phyloP scores from a whole-genome alignment of 2,797 vertebrate species.

The Acridotheres tristis region DNA sequence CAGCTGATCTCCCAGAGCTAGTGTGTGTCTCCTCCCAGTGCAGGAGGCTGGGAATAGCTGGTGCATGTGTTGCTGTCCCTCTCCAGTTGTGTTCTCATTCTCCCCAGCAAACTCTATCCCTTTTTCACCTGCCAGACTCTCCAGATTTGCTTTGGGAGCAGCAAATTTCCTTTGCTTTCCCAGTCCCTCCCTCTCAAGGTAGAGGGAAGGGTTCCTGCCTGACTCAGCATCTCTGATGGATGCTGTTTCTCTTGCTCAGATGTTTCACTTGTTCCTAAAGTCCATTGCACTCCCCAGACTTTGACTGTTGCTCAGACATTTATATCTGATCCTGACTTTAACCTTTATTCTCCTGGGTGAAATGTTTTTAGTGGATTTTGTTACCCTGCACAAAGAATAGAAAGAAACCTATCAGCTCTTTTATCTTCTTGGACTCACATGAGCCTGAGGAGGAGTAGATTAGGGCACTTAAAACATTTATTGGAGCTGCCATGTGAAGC shows the following conservation, averaged over 20 bases:
- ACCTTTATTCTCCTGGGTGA: neutral
- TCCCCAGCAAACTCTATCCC: neutral
- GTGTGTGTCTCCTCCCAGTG: constrained; percentile 35
- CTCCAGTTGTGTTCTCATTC: neutral
- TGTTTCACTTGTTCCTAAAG: neutral
- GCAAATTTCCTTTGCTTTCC: neutral
- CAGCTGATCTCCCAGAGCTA: neutral
- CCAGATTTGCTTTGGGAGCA: neutral
- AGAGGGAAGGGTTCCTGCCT: neutral
- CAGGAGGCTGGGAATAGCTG: neutral
- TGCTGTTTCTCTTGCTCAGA: neutral
- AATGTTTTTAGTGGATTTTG: neutral
- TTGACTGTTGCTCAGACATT: neutral
- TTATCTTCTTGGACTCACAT: neutral
- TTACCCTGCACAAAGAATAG: neutral
- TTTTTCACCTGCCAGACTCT: neutral
- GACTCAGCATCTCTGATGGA: neutral
- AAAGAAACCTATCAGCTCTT: neutral
- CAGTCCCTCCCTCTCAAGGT: neutral
- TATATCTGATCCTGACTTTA: neutral
- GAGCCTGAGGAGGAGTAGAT: neutral
- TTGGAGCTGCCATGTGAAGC: neutral
- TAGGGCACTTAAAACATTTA: constrained; percentile 1
- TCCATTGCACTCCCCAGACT: neutral
- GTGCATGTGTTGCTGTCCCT: neutral